A percentile compares a stretch with the other conserved stretches of the same genome.
Evolutionary conservation across 2,113 vertebrate species (phyloP).

Genomic region (Pongo pygmaeus): DNA sequence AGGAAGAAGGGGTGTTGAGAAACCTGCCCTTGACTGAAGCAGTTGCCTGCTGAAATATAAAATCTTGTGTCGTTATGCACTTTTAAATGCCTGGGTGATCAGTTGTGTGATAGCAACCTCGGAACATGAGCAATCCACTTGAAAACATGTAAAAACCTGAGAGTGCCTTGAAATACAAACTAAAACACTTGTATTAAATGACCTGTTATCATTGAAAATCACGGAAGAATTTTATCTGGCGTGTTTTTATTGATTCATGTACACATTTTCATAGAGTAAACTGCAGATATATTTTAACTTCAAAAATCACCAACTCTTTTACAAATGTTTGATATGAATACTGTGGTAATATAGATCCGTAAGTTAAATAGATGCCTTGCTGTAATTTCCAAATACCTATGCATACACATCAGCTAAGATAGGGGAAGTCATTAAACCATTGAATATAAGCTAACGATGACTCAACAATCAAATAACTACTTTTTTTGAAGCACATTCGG

Average conservation of each 20-base stretch:
- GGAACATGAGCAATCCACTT: conserved; percentile 22
- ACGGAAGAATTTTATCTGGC: not conserved
- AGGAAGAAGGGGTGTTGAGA: conserved; percentile 78
- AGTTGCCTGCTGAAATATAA: conserved; percentile 57
- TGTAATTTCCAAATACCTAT: conserved; percentile 58
- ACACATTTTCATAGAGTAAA: conserved; percentile 16
- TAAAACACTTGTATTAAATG: conserved; percentile 47
- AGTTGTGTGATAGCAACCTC: conserved; percentile 33
- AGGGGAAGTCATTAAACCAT: not conserved
- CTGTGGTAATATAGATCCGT: not conserved
- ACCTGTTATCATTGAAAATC: conserved; percentile 40
- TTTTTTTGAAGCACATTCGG: conserved; percentile 40
- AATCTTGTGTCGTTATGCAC: conserved; percentile 36
- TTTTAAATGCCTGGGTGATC: conserved; percentile 47
- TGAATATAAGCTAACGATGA: conserved; percentile 7
- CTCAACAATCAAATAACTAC: conserved; percentile 32
- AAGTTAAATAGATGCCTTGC: conserved; percentile 42
- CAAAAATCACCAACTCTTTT: conserved; percentile 30
- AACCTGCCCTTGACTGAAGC: conserved; percentile 70
- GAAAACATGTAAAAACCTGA: conserved; percentile 39
- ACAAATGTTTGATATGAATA: conserved; percentile 18
- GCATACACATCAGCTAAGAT: conserved; percentile 21
- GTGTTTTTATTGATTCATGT: conserved; percentile 23
- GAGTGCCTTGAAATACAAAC: not conserved
- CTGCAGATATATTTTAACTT: conserved; percentile 23